phyloP scores from a whole-genome alignment of 2,797 vertebrate genomes.

The Adrianichthys oophorus region DNA sequence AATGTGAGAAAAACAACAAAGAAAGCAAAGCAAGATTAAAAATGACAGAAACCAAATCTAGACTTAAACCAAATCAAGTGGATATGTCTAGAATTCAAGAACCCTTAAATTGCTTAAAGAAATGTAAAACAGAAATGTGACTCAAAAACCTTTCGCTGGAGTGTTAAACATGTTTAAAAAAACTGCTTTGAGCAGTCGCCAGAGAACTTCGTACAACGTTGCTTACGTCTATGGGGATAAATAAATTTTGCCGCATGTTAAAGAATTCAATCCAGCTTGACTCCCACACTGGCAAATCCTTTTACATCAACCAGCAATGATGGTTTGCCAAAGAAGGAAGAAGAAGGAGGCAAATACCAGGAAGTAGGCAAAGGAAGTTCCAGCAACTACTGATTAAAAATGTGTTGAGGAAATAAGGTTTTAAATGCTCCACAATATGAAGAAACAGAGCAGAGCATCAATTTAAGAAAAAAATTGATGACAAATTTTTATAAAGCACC shows the following conservation, averaged over 20 bases:
- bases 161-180: neutral
- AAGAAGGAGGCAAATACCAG: too few species aligned
- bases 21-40: neutral
- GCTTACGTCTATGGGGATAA: neutral
- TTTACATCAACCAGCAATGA: neutral
- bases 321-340: neutral
- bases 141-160: neutral
- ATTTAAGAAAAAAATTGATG: neutral
- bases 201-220: neutral
- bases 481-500: neutral
- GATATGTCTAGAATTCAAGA: too few species aligned
- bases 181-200: neutral
- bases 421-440: neutral
- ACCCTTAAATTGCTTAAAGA: neutral
- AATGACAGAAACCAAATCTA: neutral
- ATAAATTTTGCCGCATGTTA: neutral
- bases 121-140: neutral
- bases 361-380: neutral
- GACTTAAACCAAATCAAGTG: neutral
- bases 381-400: neutral
- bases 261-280: neutral
- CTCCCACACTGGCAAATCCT: neutral
- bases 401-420: neutral
- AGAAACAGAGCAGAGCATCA: neutral
- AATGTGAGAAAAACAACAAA: neutral